A percentile compares a stretch with the other conserved stretches of the same genome.
These are phyloP conservation scores for Dromas ardeola DNA, from an alignment of 2,113 vertebrate genomes.

Conservation along the genomic window DNA sequence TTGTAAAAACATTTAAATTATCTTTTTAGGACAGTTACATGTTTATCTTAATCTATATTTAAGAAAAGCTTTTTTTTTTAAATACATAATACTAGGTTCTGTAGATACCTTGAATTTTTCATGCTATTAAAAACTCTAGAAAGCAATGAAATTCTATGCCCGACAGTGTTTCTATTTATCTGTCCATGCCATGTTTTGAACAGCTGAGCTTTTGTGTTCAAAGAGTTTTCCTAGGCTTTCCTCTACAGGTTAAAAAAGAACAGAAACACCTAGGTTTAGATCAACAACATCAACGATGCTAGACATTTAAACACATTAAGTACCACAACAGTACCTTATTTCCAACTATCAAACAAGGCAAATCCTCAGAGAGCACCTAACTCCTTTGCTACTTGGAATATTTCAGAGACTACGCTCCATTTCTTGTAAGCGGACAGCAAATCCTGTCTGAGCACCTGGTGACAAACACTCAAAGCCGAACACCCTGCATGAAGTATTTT, in stretches of 20 bases:
- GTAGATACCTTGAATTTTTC: background rate
- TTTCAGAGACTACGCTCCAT: background rate
- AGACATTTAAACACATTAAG: background rate
- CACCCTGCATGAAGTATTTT: background rate
- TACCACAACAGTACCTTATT: background rate
- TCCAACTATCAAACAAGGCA: background rate
- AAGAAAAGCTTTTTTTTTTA: background rate
- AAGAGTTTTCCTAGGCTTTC: background rate
- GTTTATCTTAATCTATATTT: background rate
- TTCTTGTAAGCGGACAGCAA: background rate
- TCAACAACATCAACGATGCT: background rate
- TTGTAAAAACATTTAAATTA: background rate
- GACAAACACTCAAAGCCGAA: background rate
- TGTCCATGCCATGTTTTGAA: background rate
- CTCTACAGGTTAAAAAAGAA: background rate
- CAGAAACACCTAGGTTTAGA: background rate
- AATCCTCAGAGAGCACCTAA: background rate
- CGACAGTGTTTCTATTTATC: background rate
- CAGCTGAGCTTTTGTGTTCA: background rate
- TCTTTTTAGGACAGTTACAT: background rate
- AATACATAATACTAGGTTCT: background rate
- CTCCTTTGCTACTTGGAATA: background rate
- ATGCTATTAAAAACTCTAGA: background rate
- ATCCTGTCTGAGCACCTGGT: background rate
- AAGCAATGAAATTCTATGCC: background rate